Evolutionary conservation across 2,113 vertebrate genomes (phyloP).

Genomic region (Python bivittatus): DNA sequence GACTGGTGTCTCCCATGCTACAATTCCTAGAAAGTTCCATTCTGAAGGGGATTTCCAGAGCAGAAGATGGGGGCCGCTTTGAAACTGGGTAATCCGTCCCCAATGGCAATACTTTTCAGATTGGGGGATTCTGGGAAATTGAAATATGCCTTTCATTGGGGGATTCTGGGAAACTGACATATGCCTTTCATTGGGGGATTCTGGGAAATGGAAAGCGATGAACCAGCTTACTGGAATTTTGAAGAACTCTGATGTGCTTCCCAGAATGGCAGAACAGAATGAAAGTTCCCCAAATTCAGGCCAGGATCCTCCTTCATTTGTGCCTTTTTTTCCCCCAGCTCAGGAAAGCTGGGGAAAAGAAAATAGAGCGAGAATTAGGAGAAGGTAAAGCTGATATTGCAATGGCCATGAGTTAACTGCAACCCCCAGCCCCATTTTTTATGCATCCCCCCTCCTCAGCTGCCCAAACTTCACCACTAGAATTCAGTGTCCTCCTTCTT

Average conservation of each 20-base stretch:
- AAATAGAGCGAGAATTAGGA: background rate
- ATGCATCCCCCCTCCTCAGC: background rate
- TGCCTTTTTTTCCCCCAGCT: background rate
- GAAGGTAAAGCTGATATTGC: background rate
- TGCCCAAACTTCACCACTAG: background rate
- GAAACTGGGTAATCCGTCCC: background rate
- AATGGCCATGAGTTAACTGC: background rate
- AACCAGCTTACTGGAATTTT: background rate
- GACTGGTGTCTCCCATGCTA: background rate
- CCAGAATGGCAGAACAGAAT: background rate
- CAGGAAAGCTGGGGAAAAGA: background rate
- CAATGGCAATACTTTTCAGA: background rate
- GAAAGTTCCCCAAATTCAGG: background rate
- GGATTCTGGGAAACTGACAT: background rate
- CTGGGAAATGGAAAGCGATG: background rate
- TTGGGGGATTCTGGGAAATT: no score
- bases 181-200: no score
- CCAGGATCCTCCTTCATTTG: background rate
- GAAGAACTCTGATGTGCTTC: background rate
- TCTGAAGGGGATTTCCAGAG: background rate
- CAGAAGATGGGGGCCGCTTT: background rate
- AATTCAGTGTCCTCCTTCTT: background rate
- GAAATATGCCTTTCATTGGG: background rate
- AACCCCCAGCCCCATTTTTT: background rate
- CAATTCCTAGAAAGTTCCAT: background rate